Base-by-base conservation (phyloP, 1,140 invertebrate species). In the Conus betulinus region DNA sequence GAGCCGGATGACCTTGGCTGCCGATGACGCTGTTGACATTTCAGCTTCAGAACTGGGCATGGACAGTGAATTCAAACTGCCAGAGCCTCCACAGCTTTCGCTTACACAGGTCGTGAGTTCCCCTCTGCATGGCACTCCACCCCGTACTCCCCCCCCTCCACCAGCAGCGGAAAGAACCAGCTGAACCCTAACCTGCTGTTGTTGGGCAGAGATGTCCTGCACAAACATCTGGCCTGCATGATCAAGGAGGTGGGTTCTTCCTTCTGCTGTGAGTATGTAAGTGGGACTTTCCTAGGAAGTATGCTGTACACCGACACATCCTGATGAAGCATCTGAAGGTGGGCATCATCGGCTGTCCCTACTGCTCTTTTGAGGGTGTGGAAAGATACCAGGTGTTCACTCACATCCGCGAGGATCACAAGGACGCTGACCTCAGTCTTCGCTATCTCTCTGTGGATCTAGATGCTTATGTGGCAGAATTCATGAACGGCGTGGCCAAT, bases 251-350 rank as follows among this genome's bases (percentile, higher is more conserved):
- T 74, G 53, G 63, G 78, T 15, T 52, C 84, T 0, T 67, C 63
- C 23, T 83, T 83, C 17, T 51, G 84, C 39, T 92, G 91, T 81
- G 85, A 89, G 87, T 91, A 5, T 92, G 91, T 52, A 81, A 89
- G 13, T 91, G 88, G 88, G 88, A 91, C 27, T 91, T 91, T n/a
- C 90, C 90, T 15, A 52, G 87, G 20, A 89, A 89, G 86, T 91
- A 90, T 74, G 87, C 90, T 6, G 71, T 89, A 13, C 91, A 92
- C 83, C 83, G 90, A 13, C 91, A 92, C 71, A 87, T 92, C 23
- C 85, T 92, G 51, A 74, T 90, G 81, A 90, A 90, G 51, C 91
- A 92, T 85, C 86, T 92, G 27, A 90, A 90, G 79, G 60, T 92
- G 67, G 88, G 84, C 55, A 81, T 92, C 23, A 87, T 90, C 55